phyloP scores from a whole-genome alignment of 2,888 invertebrate genomes.

The Ophion costatus region DNA sequence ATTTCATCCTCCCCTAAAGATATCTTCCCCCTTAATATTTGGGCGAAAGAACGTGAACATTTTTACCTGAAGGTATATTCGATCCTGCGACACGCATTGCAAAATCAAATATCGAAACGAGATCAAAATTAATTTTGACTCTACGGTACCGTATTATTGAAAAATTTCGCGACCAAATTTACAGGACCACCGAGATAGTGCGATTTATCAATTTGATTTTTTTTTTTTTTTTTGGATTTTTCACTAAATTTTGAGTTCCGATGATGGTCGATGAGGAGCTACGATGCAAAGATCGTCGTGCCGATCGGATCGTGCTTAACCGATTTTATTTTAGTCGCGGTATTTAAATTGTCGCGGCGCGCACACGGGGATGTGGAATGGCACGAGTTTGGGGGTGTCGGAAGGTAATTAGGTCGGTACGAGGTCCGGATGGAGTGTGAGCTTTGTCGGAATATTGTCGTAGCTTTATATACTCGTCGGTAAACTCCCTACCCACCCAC shows the following conservation, averaged over 20 bases:
- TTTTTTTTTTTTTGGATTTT: background rate
- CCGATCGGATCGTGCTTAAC: background rate
- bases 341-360: background rate
- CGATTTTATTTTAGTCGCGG: background rate
- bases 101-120: background rate
- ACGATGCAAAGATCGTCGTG: background rate
- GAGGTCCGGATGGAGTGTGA: slow-evolving; percentile 70
- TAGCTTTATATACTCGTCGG: slow-evolving; percentile 76
- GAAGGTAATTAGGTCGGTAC: slow-evolving; percentile 28
- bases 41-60: background rate
- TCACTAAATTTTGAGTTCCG: background rate
- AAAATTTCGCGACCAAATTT: slow-evolving; percentile 6
- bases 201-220: background rate
- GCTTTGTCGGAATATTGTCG: slow-evolving; percentile 71
- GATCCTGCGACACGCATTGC: slow-evolving; percentile 28
- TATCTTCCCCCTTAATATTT: background rate
- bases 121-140: background rate
- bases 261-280: background rate
- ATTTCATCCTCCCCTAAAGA: no score
- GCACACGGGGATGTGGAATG: background rate
- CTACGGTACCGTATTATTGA: background rate
- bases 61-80: slow-evolving; percentile 49
- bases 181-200: background rate
- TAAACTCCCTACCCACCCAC: slow-evolving; percentile 74
- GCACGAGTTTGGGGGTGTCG: background rate